Base-by-base conservation (phyloP, 2,113 vertebrate genomes). In the Clarias batrachus region DNA sequence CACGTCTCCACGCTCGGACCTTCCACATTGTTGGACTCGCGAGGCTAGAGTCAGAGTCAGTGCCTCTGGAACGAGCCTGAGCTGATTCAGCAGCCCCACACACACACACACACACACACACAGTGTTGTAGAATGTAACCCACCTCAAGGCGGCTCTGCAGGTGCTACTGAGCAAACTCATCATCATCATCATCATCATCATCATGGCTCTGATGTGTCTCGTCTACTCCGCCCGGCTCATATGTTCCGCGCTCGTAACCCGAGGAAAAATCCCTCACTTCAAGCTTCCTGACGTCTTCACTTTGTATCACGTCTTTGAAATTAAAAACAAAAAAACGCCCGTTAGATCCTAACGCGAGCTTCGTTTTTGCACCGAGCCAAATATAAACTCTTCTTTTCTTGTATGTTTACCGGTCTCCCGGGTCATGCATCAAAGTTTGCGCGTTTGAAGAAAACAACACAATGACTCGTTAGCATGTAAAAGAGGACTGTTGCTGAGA, bases 71-170 rank as follows among this genome's bases (percentile, higher is more conserved):
- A 91, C 82, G 81, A 91, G 70, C 77, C 54, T 92, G 90, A 93
- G 91, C 77, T 83, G 86, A 92, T 93, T 91, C 92, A 87, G 89
- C 88, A 92, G 14, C 78, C 68, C 37, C 66, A 23, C 63, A 63
- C 25, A 30, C 71, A 80, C 73, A 66, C 59, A 77, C 57, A 54
- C 52, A 30, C 33, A 71, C 37, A 21, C 56, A 62, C 81, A 21
- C 27, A 73, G n/a, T 37, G 19, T 37, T 37, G 81, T 73, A 68
- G 87, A 25, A 81, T 11, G 56, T 60, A 41, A 2, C 52, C 62
- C 68, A 21, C 62, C 71, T 63, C 63, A 21, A 71, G 84, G 23
- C 65, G 62, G 25, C 81, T 82, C 78, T 56, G 19, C 78, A 78
- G 41, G 37, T 52, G 16, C 37, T 62, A 17, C 37, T 41, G 48